These are phyloP conservation scores for Drosophila varians DNA, from an alignment of 1,140 invertebrate genomes.

Conservation along the genomic window DNA sequence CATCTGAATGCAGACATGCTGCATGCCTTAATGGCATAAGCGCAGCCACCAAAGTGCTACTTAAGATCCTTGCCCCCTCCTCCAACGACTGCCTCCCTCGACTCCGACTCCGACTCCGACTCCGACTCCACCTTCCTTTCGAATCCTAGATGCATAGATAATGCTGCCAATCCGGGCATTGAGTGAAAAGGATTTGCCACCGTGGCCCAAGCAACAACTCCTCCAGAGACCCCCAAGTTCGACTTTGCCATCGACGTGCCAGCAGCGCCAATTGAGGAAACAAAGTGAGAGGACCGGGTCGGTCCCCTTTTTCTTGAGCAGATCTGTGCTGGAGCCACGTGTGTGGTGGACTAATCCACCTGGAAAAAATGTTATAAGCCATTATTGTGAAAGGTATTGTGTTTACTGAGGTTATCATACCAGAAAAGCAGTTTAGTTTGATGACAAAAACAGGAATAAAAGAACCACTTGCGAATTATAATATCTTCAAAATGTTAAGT, in stretches of 20 bases:
- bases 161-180: conserved; percentile 44
- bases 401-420: too few species aligned
- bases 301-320: conserved; percentile 10
- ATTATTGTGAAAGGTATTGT: background rate
- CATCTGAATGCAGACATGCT: conserved; percentile 56
- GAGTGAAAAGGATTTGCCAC: conserved; percentile 68
- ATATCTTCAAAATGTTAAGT: too few species aligned
- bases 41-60: conserved; percentile 65
- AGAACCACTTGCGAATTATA: too few species aligned
- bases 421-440: too few species aligned
- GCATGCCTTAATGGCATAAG: conserved; percentile 71
- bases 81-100: too few species aligned
- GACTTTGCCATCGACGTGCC: conserved; percentile 40
- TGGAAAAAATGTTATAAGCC: background rate
- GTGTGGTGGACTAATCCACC: conserved; percentile 12
- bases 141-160: conserved; percentile 61
- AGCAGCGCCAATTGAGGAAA: conserved; percentile 47
- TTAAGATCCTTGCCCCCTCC: too few species aligned
- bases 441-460: too few species aligned
- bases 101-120: too few species aligned
- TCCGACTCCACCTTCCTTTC: background rate
- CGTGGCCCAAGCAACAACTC: conserved; percentile 2
- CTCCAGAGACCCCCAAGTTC: background rate
- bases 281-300: conserved; percentile 33
- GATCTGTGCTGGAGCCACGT: conserved; percentile 3